A percentile compares a stretch with the other conserved stretches of the same genome.
These are phyloP conservation scores for Plebejus anna DNA, from an alignment of 2,888 invertebrate genomes.

Conservation along the genomic window DNA sequence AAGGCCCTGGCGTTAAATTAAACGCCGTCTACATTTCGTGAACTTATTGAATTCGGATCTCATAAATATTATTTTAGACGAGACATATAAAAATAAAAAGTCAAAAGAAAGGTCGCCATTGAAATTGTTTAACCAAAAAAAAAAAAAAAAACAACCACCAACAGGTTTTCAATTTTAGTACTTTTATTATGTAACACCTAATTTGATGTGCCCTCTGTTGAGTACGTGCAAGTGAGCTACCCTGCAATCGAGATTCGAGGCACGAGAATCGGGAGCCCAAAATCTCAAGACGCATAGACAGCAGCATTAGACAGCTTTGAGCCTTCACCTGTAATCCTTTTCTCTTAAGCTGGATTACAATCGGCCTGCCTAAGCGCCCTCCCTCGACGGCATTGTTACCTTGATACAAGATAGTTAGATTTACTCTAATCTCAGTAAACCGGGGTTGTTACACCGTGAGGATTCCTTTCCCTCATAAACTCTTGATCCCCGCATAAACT, in stretches of 20 bases:
- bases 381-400: constrained; percentile 58
- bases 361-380: constrained; percentile 58
- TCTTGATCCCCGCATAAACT: neutral
- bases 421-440: constrained; percentile 46
- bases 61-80: constrained; percentile 23
- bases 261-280: neutral
- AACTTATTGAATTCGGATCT: constrained; percentile 32
- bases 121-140: neutral
- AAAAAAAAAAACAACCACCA: neutral
- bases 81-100: constrained; percentile 6
- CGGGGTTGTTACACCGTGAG: constrained; percentile 43
- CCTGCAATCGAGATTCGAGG: neutral
- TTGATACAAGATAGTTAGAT: constrained; percentile 56
- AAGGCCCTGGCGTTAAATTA: constrained; percentile 62
- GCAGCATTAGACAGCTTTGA: constrained; percentile 50
- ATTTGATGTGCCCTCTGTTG: too few relatives aligned
- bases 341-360: constrained; percentile 68
- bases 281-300: constrained; percentile 31
- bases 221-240: too few relatives aligned
- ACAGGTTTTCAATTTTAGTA: neutral
- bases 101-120: neutral
- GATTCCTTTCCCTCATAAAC: constrained; percentile 21
- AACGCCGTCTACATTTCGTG: constrained; percentile 47
- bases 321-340: constrained; percentile 66
- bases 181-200: too few relatives aligned